phyloP scores from a whole-genome alignment of 2,113 vertebrate genomes.

The Porphyrio hochstetteri region DNA sequence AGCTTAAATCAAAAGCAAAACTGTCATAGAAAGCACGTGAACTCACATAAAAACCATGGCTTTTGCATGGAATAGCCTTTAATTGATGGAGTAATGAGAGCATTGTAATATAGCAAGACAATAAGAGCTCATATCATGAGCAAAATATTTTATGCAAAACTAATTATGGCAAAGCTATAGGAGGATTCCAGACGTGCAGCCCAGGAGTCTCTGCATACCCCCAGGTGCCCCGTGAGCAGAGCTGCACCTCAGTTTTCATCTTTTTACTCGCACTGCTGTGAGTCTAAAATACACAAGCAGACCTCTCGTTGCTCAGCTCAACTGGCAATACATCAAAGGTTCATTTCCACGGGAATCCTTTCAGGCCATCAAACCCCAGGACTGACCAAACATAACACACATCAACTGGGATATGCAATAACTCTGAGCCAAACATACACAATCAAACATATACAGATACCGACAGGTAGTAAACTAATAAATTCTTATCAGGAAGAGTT shows the following conservation, averaged over 20 bases:
- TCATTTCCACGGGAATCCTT: not conserved
- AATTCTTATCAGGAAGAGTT: not conserved
- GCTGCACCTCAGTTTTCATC: not conserved
- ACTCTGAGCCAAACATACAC: not conserved
- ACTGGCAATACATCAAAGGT: not conserved
- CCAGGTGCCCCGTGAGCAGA: not conserved
- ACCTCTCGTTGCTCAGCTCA: not conserved
- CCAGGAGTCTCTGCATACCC: not conserved
- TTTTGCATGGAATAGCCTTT: not conserved
- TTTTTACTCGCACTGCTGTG: not conserved
- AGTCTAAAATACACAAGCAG: not conserved
- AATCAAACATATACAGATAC: not conserved
- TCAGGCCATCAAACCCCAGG: not conserved
- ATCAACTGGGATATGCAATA: not conserved
- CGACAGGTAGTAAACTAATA: not conserved
- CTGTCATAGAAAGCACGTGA: not conserved
- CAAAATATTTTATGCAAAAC: not conserved
- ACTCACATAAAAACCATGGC: not conserved
- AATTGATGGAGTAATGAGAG: not conserved
- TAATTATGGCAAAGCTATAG: not conserved
- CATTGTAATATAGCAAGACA: accelerated
- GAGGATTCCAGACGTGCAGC: not conserved
- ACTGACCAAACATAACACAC: not conserved
- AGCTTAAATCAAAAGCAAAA: not conserved
- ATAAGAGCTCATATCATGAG: not conserved